phyloP scores from a whole-genome alignment of 2,888 invertebrate genomes.

The Hemistola chrysoprasaria region DNA sequence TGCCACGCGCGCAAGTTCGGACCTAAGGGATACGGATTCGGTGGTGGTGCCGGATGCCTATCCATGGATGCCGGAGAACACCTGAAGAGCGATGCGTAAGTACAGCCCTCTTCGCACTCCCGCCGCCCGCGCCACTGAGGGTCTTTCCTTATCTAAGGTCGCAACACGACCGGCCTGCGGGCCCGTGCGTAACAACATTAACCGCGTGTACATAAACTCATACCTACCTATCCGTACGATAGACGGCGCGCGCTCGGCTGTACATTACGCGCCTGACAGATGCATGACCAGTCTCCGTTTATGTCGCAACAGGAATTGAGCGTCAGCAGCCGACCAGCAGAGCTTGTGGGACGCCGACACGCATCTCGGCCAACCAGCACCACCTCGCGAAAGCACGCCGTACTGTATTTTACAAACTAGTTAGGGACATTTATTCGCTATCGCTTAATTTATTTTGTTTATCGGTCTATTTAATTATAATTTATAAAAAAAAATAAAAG shows the following conservation, averaged over 20 bases:
- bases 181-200: constrained; percentile 81
- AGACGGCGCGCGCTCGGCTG: constrained; percentile 79
- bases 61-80: constrained; percentile 98
- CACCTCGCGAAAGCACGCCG: constrained; percentile 73
- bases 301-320: constrained; percentile 82
- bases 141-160: constrained; percentile 82
- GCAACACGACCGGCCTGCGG: constrained; percentile 68
- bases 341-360: constrained; percentile 73
- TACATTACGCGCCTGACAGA: constrained; percentile 80
- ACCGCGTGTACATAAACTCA: constrained; percentile 81
- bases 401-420: constrained; percentile 76
- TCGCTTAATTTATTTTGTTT: constrained; percentile 80
- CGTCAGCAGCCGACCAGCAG: constrained; percentile 70
- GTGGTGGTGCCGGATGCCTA: constrained; percentile 98
- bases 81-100: constrained; percentile 91
- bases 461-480: constrained; percentile 73
- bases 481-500: constrained; percentile 74
- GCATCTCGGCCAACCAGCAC: constrained; percentile 74
- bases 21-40: constrained; percentile 99
- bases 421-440: constrained; percentile 81
- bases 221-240: constrained; percentile 35
- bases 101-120: constrained; percentile 67
- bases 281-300: constrained; percentile 82
- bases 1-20: constrained; percentile 99
- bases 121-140: constrained; percentile 81